Evolutionary conservation across 1,140 invertebrate species (phyloP), one percentile per base, ranked within the genome.

Genomic region (Microplitis mediator): DNA sequence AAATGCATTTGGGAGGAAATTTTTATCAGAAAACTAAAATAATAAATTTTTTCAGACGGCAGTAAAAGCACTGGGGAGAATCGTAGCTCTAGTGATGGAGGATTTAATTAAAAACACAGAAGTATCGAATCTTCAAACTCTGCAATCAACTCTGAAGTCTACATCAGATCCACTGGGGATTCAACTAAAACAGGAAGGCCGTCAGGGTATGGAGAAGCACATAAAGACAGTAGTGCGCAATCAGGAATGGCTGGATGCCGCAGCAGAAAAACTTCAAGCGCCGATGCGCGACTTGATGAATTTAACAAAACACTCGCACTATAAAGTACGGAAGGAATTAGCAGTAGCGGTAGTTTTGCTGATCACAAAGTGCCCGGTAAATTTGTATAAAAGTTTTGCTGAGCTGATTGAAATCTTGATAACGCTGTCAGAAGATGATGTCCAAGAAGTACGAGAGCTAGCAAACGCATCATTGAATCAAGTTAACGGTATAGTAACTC

Each of bases 351-450:
- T 88, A 71, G 74, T 78, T 9, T 80, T 88, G 66, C 77, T 93
- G 62, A 78, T 91, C 0, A 79, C 83, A 6, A 88, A 89, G 74
- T 91, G 90, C 75, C 84, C 84, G 13, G 91, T 90, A 74, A 90
- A 89, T 73, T 89, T 92, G 86, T 85, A 87, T 71, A 81, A 85
- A 16, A 90, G 88, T 54, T 78, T 90, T 54, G 81, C 86, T 62
- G 82, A 87, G 73, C 78, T 90, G 5, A 80, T 91, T 16, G 90
- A 91, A 79, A 87, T 90, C 66, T 77, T 91, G 6, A 89, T 92
- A 61, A 84, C 87, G 6, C 78, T 92, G 3, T 87, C 89, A 0
- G 89, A 90, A 80, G 91, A 92, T 82, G 86, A 88, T 50, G 82
- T 84, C 64, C 54, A 75, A 5, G 82, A 88, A 77, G 86, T 91